Evolutionary conservation across 2,113 vertebrate genomes (phyloP).

Genomic region (Brachirus orientalis): DNA sequence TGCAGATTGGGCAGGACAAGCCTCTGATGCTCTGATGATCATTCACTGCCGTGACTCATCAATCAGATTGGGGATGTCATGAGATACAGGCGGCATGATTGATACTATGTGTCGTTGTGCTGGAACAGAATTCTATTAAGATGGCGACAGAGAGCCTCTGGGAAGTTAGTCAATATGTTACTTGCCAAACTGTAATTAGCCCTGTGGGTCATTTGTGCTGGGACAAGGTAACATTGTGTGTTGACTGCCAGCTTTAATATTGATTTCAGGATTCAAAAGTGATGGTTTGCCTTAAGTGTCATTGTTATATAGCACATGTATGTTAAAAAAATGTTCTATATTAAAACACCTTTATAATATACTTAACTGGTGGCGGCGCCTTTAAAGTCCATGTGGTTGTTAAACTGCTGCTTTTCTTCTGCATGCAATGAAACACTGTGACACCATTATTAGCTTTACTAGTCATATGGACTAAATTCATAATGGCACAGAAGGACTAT

Average conservation of each 20-base stretch:
- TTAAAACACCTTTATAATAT: background rate
- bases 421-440: too few relatives aligned
- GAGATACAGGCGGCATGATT: slow-evolving; percentile 64
- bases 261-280: slow-evolving; percentile 28
- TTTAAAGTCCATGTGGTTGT: background rate
- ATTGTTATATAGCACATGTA: too few relatives aligned
- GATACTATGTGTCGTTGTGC: slow-evolving; percentile 71
- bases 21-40: slow-evolving; percentile 61
- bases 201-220: slow-evolving; percentile 42
- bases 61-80: slow-evolving; percentile 60
- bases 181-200: slow-evolving; percentile 71
- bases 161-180: slow-evolving; percentile 70
- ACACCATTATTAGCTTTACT: too few relatives aligned
- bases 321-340: slow-evolving; percentile 12
- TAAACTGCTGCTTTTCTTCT: too few relatives aligned
- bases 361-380: background rate
- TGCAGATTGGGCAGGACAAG: slow-evolving; percentile 51
- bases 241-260: slow-evolving; percentile 46
- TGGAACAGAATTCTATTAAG: slow-evolving; percentile 71
- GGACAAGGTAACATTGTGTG: slow-evolving; percentile 52
- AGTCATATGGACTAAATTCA: too few relatives aligned
- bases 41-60: slow-evolving; percentile 72
- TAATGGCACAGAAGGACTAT: too few relatives aligned
- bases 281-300: too few relatives aligned
- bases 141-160: slow-evolving; percentile 58